These are phyloP conservation scores for Synanthedon myopaeformis DNA, from an alignment of 2,888 invertebrate genomes.

Conservation along the genomic window DNA sequence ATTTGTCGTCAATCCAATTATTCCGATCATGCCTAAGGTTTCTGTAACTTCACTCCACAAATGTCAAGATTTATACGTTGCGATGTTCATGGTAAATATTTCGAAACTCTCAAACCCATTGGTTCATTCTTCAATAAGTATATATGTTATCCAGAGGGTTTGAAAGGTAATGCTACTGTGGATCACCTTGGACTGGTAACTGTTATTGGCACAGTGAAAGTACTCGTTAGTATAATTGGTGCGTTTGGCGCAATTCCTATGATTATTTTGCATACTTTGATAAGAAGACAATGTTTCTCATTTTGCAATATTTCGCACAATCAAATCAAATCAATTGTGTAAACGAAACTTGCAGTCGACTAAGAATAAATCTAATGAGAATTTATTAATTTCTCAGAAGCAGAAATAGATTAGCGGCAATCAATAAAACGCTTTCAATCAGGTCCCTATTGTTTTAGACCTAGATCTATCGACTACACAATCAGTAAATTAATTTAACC, in stretches of 20 bases:
- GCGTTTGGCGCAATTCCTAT: constrained; percentile 30
- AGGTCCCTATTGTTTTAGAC: too few relatives aligned
- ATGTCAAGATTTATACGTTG: too few relatives aligned
- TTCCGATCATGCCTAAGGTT: too few relatives aligned
- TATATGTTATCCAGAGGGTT: constrained; percentile 20
- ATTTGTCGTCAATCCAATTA: constrained; percentile 21
- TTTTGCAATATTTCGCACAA: constrained; percentile 25
- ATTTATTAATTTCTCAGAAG: too few relatives aligned
- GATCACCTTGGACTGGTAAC: constrained; percentile 54
- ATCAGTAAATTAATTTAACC: background rate
- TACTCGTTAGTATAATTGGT: constrained; percentile 63
- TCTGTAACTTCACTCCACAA: too few relatives aligned
- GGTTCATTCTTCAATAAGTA: constrained; percentile 2
- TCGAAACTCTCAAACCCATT: too few relatives aligned
- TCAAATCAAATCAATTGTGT: background rate
- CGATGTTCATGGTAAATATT: too few relatives aligned
- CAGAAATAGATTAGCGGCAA: too few relatives aligned
- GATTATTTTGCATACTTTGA: constrained; percentile 49
- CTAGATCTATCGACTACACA: too few relatives aligned
- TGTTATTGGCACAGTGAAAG: constrained; percentile 55
- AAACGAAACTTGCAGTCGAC: too few relatives aligned
- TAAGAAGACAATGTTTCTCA: constrained; percentile 29
- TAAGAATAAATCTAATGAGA: too few relatives aligned
- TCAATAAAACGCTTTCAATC: too few relatives aligned
- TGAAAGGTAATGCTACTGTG: constrained; percentile 30